A percentile compares a stretch with the other conserved stretches of the same genome.
Evolutionary conservation across 2,113 vertebrate species (phyloP).

Genomic region (Paratilapia polleni): DNA sequence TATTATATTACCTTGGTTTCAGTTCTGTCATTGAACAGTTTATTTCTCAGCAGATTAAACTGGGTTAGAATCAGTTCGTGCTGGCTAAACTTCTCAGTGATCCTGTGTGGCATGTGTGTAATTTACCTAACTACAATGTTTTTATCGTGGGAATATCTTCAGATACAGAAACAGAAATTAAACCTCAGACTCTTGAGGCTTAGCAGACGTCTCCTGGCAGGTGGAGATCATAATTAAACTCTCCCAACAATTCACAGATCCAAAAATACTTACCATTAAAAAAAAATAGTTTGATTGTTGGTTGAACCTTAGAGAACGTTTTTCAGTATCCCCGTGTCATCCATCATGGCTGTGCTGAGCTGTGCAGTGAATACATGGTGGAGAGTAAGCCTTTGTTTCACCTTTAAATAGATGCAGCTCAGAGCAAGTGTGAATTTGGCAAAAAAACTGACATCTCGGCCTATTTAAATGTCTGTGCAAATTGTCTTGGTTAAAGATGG

Average conservation of each 20-base stretch:
- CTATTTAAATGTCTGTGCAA: slow-evolving; percentile 1
- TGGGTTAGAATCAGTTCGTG: not conserved
- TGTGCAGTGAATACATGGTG: slow-evolving; percentile 20
- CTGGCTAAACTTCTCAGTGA: not conserved
- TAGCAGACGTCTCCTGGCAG: not conserved
- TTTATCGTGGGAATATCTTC: too few species aligned
- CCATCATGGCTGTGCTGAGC: slow-evolving; percentile 32
- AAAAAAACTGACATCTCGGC: not conserved
- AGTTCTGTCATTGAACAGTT: too few species aligned
- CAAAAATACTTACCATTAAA: not conserved
- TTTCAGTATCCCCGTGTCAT: slow-evolving; percentile 13
- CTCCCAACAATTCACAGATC: not conserved
- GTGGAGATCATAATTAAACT: not conserved
- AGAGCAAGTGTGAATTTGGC: not conserved
- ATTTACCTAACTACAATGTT: not conserved
- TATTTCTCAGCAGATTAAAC: not conserved
- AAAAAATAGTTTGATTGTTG: not conserved
- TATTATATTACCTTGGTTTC: too few species aligned
- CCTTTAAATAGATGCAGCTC: not conserved
- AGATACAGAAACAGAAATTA: not conserved
- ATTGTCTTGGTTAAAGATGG: not conserved
- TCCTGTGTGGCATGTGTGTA: not conserved
- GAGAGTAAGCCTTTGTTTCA: slow-evolving; percentile 3
- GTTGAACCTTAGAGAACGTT: not conserved
- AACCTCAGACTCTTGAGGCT: not conserved